phyloP scores from a whole-genome alignment of 2,113 vertebrate species.

The Petrocephalus zakoni region DNA sequence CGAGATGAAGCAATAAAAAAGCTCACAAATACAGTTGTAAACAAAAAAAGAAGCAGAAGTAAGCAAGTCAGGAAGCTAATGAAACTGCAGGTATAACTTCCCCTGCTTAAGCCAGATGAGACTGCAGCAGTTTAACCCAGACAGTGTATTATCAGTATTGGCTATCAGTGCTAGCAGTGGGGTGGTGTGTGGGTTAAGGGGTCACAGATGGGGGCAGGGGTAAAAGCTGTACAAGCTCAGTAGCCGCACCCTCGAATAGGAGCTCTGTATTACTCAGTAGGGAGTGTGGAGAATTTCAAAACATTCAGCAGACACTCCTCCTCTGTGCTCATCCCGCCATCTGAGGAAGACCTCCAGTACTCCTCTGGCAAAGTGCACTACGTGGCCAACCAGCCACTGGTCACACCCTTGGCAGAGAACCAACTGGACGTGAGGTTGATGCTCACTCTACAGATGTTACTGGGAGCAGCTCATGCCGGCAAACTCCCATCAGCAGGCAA shows the following conservation, averaged over 20 bases:
- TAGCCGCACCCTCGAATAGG: slow-evolving; percentile 38
- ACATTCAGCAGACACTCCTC: slow-evolving; percentile 44
- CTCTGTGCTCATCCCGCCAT: slow-evolving; percentile 27
- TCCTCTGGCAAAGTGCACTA: neutral
- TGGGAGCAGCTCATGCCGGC: neutral
- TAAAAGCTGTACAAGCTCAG: neutral
- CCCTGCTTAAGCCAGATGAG: neutral
- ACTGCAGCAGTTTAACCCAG: neutral
- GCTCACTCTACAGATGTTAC: neutral
- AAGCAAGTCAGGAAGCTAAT: neutral
- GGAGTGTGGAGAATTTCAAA: slow-evolving; percentile 45
- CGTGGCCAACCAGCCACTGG: neutral
- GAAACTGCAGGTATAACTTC: neutral
- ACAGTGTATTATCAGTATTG: neutral
- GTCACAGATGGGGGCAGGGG: neutral
- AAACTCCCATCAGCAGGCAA: neutral
- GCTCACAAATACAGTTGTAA: neutral
- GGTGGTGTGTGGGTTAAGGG: neutral
- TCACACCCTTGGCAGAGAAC: slow-evolving; percentile 2
- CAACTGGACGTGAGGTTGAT: neutral
- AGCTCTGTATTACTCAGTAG: slow-evolving; percentile 29
- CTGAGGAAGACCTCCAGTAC: neutral
- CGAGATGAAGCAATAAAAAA: neutral
- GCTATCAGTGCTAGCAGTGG: neutral
- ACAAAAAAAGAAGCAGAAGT: neutral